Percentiles rank a stretch among this genome's conserved stretches.
These are phyloP conservation scores for Eumaeus atala DNA, from an alignment of 1,140 invertebrate species.

Conservation along the genomic window DNA sequence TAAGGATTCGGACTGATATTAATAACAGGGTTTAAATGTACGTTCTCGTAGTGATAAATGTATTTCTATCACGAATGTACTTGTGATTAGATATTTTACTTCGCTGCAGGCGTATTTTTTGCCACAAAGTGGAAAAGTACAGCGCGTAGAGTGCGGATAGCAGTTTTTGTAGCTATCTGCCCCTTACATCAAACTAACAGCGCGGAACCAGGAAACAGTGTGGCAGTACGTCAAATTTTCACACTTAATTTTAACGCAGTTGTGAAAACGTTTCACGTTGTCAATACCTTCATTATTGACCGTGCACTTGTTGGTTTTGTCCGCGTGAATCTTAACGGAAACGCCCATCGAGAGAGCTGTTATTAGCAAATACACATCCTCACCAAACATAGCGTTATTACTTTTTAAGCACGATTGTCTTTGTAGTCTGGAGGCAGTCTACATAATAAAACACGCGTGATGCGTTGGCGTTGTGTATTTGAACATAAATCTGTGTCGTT, in stretches of 20 bases:
- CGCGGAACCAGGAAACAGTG: constrained; percentile 43
- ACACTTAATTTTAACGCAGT: constrained; percentile 37
- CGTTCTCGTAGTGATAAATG: constrained; percentile 15
- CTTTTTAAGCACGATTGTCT: constrained; percentile 17
- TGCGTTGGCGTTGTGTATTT: constrained; percentile 30
- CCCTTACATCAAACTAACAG: constrained; percentile 55
- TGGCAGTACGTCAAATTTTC: constrained; percentile 42
- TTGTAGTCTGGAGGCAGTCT: constrained; percentile 18
- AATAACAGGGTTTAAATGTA: constrained; percentile 8
- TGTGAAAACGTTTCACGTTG: constrained; percentile 26
- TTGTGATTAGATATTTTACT: constrained; percentile 7
- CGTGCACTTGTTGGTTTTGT: constrained; percentile 8
- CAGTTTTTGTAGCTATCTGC: constrained; percentile 23
- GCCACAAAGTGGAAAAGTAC: constrained; percentile 22
- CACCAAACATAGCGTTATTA: constrained; percentile 4
- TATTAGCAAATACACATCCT: constrained; percentile 11
- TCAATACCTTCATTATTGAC: constrained; percentile 28
- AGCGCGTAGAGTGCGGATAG: constrained; percentile 21
- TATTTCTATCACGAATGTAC: constrained; percentile 11
- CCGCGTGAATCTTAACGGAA: background rate
- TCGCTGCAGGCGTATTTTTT: constrained; percentile 16
- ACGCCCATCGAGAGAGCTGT: constrained; percentile 1
- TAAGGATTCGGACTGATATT: background rate
- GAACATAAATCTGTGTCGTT: constrained; percentile 48
- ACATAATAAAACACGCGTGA: constrained; percentile 28